These are phyloP conservation scores for Zaprionus obscuricornis DNA, from an alignment of 2,888 invertebrate species.

Conservation along the genomic window DNA sequence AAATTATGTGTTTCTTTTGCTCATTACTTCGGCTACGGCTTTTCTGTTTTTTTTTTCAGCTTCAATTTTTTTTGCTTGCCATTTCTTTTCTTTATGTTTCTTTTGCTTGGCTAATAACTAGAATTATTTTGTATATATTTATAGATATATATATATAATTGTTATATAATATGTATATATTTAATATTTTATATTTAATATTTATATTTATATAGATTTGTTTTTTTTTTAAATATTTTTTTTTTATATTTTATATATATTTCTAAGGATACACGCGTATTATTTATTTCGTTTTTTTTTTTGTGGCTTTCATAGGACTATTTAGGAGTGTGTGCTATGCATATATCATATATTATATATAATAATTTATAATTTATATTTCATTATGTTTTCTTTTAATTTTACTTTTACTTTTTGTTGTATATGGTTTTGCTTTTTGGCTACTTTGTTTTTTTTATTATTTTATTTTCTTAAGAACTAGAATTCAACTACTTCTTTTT, in stretches of 20 bases:
- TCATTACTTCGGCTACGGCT: too few relatives aligned
- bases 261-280: constrained; percentile 11
- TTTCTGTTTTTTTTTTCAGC: too few relatives aligned
- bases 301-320: too few relatives aligned
- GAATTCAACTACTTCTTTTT: constrained; percentile 85
- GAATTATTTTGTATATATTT: not conserved
- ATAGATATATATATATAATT: not conserved
- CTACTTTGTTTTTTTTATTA: constrained; percentile 49
- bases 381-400: constrained; percentile 37
- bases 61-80: too few relatives aligned
- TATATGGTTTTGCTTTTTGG: constrained; percentile 72
- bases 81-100: too few relatives aligned
- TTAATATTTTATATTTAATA: too few relatives aligned
- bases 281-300: too few relatives aligned
- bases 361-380: constrained; percentile 33
- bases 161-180: constrained; percentile 1
- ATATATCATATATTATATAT: constrained; percentile 23
- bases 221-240: constrained; percentile 25
- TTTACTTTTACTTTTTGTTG: constrained; percentile 23
- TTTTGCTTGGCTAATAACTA: too few relatives aligned
- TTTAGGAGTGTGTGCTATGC: too few relatives aligned
- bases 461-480: constrained; percentile 52
- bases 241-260: constrained; percentile 6
- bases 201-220: too few relatives aligned
- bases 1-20: constrained; percentile 5